Base-by-base conservation (phyloP, 2,888 invertebrate genomes). In the Dioctria linearis region DNA sequence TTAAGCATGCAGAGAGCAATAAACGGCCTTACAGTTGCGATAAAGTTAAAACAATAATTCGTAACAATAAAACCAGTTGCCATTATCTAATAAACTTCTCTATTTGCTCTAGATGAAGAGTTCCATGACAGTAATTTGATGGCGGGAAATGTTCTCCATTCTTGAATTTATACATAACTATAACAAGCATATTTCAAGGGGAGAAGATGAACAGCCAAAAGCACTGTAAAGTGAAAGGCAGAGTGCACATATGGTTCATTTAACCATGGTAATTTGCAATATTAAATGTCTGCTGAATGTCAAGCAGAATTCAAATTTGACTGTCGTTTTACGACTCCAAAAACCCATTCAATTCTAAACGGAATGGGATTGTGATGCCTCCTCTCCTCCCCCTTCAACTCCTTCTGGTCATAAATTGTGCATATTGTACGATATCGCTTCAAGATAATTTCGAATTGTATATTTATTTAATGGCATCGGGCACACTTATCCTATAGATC, bases 281-380 rank as follows among this genome's bases (percentile, higher is more conserved):
- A 79, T 79, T 79, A 69, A 79, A 79, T 79, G 69, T 79, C 79
- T 69, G 69, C 71, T 69, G 69, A 71, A 79, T 69, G 71, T 79
- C 79, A 79, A 69, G 54, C 79, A 43, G 79, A 69, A 59, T 79
- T 67, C 71, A 69, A 66, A 79, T 79, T 67, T 79, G 79, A 69
- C 69, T 79, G 79, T 61, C 79, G 37, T 69, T 79, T 79, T 79
- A 79, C 43, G 69, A 79, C 69, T 61, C 69, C 67, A 59, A 69
- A 79, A 79, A 67, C 69, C 71, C 79, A 79, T 79, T 79, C 79
- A 46, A 66, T 79, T 79, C 79, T 79, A 67, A 79, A 67, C 79
- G 65, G 59, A 79, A 79, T 79, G 66, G 57, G 66, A 43, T 43
- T 43, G 54, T 42, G 71, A 39, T 71, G 46, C 67, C 79, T 25